A percentile compares a stretch with the other conserved stretches of the same genome.
phyloP scores from a whole-genome alignment of 2,888 invertebrate species.

The Nemotelus nigrinus region DNA sequence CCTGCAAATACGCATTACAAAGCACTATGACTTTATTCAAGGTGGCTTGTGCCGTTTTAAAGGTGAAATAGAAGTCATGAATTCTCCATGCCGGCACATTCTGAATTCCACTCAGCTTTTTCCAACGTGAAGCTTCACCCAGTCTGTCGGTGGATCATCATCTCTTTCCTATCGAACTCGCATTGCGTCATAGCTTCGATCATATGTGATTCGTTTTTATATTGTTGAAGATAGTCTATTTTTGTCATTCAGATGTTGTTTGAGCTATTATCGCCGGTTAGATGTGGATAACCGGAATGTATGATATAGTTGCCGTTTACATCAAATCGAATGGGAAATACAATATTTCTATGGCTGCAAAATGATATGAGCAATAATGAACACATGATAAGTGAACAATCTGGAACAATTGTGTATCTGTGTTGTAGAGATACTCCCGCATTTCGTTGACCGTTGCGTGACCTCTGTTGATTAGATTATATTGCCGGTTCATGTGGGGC shows the following conservation, averaged over 20 bases:
- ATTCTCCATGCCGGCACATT: slow-evolving; percentile 28
- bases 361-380: background rate
- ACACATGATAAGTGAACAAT: background rate
- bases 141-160: background rate
- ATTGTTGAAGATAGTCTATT: background rate
- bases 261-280: background rate
- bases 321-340: background rate
- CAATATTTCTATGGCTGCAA: background rate
- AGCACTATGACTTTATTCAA: slow-evolving; percentile 7
- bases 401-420: no score
- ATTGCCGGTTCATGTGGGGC: background rate
- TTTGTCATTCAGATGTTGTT: background rate
- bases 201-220: background rate
- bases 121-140: slow-evolving; percentile 8
- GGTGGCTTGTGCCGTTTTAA: slow-evolving; percentile 21
- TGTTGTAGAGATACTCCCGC: no score
- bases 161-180: slow-evolving; percentile 8
- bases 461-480: background rate
- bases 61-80: slow-evolving; percentile 41
- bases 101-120: background rate
- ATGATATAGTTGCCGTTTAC: background rate
- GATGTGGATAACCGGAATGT: background rate
- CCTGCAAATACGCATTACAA: background rate
- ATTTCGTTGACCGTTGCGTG: background rate
- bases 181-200: background rate